Base-by-base conservation (phyloP, 2,113 vertebrate genomes). In the Gallinago paraguaiae region DNA sequence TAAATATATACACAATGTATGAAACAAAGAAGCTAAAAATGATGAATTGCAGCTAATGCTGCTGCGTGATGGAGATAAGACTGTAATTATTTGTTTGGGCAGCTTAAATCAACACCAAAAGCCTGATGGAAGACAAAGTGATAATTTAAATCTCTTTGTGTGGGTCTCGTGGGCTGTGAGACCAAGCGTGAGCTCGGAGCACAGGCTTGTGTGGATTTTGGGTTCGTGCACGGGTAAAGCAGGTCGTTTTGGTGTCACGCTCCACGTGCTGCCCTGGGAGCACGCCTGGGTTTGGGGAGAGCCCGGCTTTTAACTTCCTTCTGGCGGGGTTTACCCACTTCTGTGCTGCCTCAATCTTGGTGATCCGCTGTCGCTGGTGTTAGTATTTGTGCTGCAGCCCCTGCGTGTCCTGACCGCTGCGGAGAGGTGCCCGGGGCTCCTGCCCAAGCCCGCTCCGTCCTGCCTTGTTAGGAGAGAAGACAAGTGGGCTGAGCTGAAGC, bases 51-150 rank as follows among this genome's bases (percentile, higher is more conserved):
- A 13, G 74, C 96, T 97, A 96, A 97, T 96, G 97, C 97, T 96
- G 97, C 98, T 98, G 98, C 69, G 94, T 97, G 97, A 97, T 97
- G 92, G 93, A 98, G 98, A 98, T 98, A 98, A 98, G 98, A 45
- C 92, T 50, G 6, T 97, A 97, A 97, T 98, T 98, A 97, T 97
- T 97, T 97, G 95, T 97, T 98, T 97, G 97, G 96, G 97, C 96
- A 97, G 96, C 97, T 96, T 97, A 96, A 98, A 97, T 97, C 97
- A 97, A 97, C 97, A 94, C 93, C 92, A 24, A 70, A 88, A 95
- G 97, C 95, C 74, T 59, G 91, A 88, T 79, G 92, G 95, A 96
- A 97, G 97, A 97, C 97, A 95, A 90, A 95, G 96, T n/a, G 86
- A 91, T 95, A 70, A 97, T 97, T 97, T 86, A 33, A 93, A 85